Evolutionary conservation across 2,797 vertebrate species (phyloP).

Genomic region (Cephalopachus bancanus): DNA sequence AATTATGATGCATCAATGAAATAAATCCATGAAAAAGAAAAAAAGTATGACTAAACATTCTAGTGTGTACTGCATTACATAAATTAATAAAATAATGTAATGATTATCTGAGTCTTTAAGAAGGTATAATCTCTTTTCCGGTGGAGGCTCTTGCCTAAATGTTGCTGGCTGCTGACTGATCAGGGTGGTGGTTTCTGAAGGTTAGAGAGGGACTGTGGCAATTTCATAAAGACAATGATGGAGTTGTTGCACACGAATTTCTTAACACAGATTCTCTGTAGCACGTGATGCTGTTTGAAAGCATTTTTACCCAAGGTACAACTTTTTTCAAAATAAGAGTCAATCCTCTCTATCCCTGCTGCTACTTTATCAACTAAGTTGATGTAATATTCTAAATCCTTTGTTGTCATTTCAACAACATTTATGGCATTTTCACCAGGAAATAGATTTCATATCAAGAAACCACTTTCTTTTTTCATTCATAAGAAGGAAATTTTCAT

Average conservation of each 20-base stretch:
- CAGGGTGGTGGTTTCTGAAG: background rate
- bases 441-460: background rate
- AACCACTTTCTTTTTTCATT: background rate
- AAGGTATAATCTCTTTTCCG: background rate
- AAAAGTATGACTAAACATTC: too few species aligned
- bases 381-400: background rate
- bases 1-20: background rate
- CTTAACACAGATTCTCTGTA: too few species aligned
- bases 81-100: too few species aligned
- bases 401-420: background rate
- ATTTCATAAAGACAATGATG: background rate
- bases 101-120: background rate
- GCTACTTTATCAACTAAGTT: too few species aligned
- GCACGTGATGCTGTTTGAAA: too few species aligned
- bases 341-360: too few species aligned
- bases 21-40: background rate
- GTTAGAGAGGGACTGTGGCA: background rate
- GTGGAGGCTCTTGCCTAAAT: too few species aligned
- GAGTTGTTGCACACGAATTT: background rate
- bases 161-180: too few species aligned
- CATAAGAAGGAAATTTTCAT: background rate
- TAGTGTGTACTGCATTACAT: too few species aligned
- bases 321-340: too few species aligned
- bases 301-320: too few species aligned
- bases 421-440: background rate